phyloP scores from a whole-genome alignment of 2,888 invertebrate species.

The Urechis unicinctus region DNA sequence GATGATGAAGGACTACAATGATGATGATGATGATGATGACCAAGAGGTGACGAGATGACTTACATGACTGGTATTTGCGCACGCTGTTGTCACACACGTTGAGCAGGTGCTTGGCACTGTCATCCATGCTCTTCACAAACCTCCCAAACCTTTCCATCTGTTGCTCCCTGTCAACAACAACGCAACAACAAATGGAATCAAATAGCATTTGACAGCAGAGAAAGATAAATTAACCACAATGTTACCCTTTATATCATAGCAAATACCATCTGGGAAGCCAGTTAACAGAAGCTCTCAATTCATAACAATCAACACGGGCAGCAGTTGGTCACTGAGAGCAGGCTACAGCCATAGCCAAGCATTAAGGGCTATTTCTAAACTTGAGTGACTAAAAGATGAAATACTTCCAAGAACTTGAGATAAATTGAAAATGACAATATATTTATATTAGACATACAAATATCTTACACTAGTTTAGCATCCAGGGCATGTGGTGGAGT shows the following conservation, averaged over 20 bases:
- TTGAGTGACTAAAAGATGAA: no score
- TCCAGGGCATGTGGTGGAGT: slow-evolving; percentile 73
- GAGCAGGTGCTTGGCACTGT: slow-evolving; percentile 75
- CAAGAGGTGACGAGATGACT: slow-evolving; percentile 25
- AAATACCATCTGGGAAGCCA: no score
- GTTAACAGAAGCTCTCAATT: no score
- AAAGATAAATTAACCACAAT: not conserved
- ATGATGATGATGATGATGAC: no score
- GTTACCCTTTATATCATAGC: not conserved
- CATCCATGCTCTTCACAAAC: slow-evolving; percentile 80
- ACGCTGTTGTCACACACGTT: slow-evolving; percentile 76
- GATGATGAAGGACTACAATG: not conserved
- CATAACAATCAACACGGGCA: no score
- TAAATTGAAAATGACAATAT: no score
- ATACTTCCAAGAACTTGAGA: no score
- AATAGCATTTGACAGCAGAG: not conserved
- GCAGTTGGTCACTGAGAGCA: no score
- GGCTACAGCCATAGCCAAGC: no score
- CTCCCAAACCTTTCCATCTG: slow-evolving; percentile 77
- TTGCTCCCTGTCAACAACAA: slow-evolving; percentile 58
- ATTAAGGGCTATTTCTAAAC: no score
- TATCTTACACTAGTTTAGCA: slow-evolving; percentile 52
- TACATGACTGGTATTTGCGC: slow-evolving; percentile 73
- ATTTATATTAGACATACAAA: no score
- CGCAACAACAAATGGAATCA: not conserved